Evolutionary conservation across 2,113 vertebrate species (phyloP).

Genomic region (Bubalus kerabau): DNA sequence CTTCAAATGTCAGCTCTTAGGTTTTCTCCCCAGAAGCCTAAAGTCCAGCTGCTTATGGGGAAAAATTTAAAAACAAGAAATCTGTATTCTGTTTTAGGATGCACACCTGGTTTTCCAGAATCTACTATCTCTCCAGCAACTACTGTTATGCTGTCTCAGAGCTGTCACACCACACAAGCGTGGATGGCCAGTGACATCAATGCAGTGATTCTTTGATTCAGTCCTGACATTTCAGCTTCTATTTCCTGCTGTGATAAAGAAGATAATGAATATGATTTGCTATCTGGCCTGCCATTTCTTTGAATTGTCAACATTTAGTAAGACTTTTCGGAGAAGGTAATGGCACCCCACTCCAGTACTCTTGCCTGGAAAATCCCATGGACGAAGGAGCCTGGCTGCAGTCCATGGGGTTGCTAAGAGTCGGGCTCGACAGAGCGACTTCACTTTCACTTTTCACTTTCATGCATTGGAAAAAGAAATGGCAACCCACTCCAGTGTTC

Average conservation of each 20-base stretch:
- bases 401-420: too few relatives aligned
- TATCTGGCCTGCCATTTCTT: neutral
- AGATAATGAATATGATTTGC: neutral
- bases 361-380: too few relatives aligned
- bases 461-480: too few relatives aligned
- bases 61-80: constrained; percentile 24
- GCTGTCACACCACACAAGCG: neutral
- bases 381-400: too few relatives aligned
- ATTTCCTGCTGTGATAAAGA: neutral
- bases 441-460: too few relatives aligned
- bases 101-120: neutral
- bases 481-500: too few relatives aligned
- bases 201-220: neutral
- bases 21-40: neutral
- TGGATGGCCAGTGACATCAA: neutral
- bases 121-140: neutral
- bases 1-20: neutral
- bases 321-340: neutral
- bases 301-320: neutral
- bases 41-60: neutral
- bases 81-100: neutral
- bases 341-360: too few relatives aligned
- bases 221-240: neutral
- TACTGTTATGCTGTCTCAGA: neutral
- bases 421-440: too few relatives aligned